Percentiles rank a stretch among this genome's conserved stretches.
These are phyloP conservation scores for Daphoenositta chrysoptera DNA, from an alignment of 2,113 vertebrate species.

Conservation along the genomic window DNA sequence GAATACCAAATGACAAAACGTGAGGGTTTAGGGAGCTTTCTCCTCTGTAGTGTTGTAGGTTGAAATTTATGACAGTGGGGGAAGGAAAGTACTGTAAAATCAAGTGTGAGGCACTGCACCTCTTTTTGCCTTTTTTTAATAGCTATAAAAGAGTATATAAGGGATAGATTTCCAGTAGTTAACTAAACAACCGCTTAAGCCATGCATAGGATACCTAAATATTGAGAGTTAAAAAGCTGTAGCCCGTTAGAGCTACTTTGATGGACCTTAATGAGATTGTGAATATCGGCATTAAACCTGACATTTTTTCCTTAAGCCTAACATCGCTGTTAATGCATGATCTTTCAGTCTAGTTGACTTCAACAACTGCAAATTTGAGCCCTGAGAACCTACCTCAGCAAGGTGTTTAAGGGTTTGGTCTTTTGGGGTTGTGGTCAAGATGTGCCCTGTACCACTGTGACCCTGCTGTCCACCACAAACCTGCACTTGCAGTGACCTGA, in stretches of 20 bases:
- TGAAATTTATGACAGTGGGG: not conserved
- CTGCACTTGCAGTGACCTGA: not conserved
- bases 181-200: not conserved
- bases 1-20: not conserved
- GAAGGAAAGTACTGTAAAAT: not conserved
- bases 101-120: not conserved
- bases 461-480: not conserved
- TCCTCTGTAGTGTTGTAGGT: not conserved
- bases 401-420: not conserved
- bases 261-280: not conserved
- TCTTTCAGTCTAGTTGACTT: not conserved
- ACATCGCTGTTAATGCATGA: not conserved
- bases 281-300: not conserved
- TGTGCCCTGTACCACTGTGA: not conserved
- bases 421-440: not conserved
- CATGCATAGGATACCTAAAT: not conserved
- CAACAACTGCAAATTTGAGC: not conserved
- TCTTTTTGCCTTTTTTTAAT: not conserved
- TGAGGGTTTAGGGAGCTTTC: not conserved
- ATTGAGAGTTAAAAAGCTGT: not conserved
- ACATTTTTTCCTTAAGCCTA: not conserved
- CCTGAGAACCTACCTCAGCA: not conserved
- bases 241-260: not conserved
- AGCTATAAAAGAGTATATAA: not conserved
- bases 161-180: not conserved